Percentiles rank a stretch among this genome's conserved stretches.
Evolutionary conservation across 2,888 invertebrate species (phyloP).

Genomic region (Apeira syringaria): DNA sequence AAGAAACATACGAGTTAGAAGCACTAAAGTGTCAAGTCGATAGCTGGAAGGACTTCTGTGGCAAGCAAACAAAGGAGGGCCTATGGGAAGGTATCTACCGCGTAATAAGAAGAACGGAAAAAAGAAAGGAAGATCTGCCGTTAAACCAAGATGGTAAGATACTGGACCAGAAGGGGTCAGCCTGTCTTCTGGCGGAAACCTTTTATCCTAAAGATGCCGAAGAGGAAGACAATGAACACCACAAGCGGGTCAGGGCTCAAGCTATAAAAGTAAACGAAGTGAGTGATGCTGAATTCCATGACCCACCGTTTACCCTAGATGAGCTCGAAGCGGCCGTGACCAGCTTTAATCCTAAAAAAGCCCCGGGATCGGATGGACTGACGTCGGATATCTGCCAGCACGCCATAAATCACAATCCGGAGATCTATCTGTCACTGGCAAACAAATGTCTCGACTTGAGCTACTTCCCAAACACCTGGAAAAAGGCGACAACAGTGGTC

Average conservation of each 20-base stretch:
- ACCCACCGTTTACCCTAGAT: constrained; percentile 21
- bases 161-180: neutral
- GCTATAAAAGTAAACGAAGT: neutral
- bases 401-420: neutral
- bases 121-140: neutral
- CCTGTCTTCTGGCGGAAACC: neutral
- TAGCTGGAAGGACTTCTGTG: neutral
- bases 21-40: neutral
- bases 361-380: neutral
- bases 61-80: neutral
- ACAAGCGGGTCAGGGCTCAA: neutral
- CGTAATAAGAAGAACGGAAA: neutral
- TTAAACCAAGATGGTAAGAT: neutral
- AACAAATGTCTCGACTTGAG: neutral
- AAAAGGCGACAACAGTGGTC: neutral
- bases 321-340: constrained; percentile 3
- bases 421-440: neutral
- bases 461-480: neutral
- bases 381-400: too few relatives aligned
- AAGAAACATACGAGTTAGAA: neutral
- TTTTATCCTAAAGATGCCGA: constrained; percentile 7
- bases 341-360: constrained; percentile 1
- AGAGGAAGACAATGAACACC: neutral
- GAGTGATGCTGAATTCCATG: neutral
- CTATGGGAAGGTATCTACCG: neutral